These are phyloP conservation scores for Laticauda colubrina DNA, from an alignment of 2,113 vertebrate species.

Conservation along the genomic window DNA sequence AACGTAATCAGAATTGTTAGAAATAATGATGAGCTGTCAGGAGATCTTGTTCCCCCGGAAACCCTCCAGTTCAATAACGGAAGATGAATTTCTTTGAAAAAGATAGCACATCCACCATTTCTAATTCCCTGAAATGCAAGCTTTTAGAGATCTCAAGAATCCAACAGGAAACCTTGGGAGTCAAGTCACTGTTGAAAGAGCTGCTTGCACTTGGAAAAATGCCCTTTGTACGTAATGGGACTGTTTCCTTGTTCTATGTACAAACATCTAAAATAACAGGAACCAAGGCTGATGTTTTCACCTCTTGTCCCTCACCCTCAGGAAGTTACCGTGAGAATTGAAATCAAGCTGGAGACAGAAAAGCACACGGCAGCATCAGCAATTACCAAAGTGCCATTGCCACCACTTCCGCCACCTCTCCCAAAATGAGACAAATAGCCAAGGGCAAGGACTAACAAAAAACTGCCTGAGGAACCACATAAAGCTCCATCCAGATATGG, in stretches of 20 bases:
- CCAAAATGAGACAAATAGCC: not conserved
- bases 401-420: not conserved
- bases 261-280: constrained; percentile 2
- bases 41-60: not conserved
- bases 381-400: not conserved
- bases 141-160: not conserved
- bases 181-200: not conserved
- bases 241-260: not conserved
- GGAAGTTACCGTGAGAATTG: not conserved
- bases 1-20: not conserved
- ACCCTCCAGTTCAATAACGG: not conserved
- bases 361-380: not conserved
- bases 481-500: not conserved
- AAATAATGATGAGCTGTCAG: not conserved
- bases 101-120: not conserved
- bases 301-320: constrained; percentile 1
- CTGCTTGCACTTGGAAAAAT: not conserved
- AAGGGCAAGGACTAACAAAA: not conserved
- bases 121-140: not conserved
- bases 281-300: not conserved
- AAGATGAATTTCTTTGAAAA: not conserved
- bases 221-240: not conserved
- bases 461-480: not conserved
- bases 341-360: not conserved
- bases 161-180: not conserved